Conservation (phyloP, 2,113 vertebrate genomes). For the Petromus typicus region DNA sequence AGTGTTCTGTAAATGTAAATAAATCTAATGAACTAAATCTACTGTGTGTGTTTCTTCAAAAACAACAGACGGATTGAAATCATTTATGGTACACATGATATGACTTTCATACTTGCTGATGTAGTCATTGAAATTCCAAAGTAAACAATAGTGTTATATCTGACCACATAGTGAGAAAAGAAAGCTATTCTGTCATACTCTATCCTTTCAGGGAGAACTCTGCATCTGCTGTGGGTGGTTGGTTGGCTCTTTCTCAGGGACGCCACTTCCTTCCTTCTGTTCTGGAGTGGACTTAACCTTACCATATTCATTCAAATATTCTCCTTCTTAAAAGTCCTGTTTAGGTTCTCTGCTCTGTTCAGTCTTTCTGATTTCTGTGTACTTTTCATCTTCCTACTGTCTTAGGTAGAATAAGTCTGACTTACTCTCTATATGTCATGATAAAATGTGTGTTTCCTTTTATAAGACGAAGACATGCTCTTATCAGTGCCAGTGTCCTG, state of each 20-base stretch:
- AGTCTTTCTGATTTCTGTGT: not conserved
- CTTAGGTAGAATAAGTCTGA: not conserved
- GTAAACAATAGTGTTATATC: not conserved
- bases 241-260: not conserved
- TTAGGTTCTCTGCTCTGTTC: not conserved
- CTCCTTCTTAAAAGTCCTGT: not conserved
- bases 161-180: not conserved
- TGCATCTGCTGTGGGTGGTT: not conserved
- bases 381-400: not conserved
- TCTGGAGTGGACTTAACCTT: not conserved
- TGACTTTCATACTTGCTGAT: not conserved
- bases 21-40: not conserved
- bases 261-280: not conserved
- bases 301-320: not conserved
- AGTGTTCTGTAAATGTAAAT: not conserved
- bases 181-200: not conserved
- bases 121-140: not conserved
- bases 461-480: not conserved
- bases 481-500: not conserved
- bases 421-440: not conserved
- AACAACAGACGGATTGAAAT: not conserved
- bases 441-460: not conserved
- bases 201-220: not conserved
- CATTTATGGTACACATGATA: not conserved
- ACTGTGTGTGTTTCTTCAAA: not conserved